Evolutionary conservation across 2,888 invertebrate species (phyloP).

Genomic region (Latrodectus elegans): DNA sequence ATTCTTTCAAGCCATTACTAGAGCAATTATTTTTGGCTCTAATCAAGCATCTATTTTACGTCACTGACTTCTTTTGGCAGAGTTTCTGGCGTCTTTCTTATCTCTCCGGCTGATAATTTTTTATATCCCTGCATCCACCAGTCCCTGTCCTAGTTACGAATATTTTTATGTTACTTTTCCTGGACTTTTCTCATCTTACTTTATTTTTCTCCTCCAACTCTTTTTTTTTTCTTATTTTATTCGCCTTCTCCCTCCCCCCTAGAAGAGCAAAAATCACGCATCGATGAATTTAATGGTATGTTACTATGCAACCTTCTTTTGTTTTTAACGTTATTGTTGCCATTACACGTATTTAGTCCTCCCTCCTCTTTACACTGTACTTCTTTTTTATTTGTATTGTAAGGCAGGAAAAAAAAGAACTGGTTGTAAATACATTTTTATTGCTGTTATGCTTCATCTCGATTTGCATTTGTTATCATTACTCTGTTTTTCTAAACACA

Average conservation of each 20-base stretch:
- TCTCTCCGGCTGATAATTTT: conserved; percentile 8
- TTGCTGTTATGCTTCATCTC: conserved; percentile 10
- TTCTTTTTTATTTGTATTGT: conserved; percentile 1
- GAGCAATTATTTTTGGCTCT: conserved; percentile 54
- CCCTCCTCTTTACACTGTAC: not conserved
- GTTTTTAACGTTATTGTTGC: conserved; percentile 47
- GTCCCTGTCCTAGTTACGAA: conserved; percentile 40
- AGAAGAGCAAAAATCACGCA: conserved; percentile 32
- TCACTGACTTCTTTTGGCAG: conserved; percentile 46
- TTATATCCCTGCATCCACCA: not conserved
- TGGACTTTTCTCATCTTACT: conserved; percentile 16
- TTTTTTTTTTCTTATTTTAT: conserved; percentile 7
- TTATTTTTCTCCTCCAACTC: not conserved
- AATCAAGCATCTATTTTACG: conserved; percentile 61
- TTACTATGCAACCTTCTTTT: conserved; percentile 44
- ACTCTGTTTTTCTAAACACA: conserved; percentile 1
- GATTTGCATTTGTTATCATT: conserved; percentile 36
- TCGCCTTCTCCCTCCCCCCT: not conserved
- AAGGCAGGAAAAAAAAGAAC: not conserved
- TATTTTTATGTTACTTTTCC: conserved; percentile 46
- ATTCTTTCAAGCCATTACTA: conserved; percentile 11
- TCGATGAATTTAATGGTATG: conserved; percentile 56
- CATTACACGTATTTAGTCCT: conserved; percentile 30
- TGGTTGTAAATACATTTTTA: conserved; percentile 1
- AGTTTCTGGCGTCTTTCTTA: conserved; percentile 47